Evolutionary conservation across 1,140 invertebrate species (phyloP).

Genomic region (Ruditapes philippinarum): DNA sequence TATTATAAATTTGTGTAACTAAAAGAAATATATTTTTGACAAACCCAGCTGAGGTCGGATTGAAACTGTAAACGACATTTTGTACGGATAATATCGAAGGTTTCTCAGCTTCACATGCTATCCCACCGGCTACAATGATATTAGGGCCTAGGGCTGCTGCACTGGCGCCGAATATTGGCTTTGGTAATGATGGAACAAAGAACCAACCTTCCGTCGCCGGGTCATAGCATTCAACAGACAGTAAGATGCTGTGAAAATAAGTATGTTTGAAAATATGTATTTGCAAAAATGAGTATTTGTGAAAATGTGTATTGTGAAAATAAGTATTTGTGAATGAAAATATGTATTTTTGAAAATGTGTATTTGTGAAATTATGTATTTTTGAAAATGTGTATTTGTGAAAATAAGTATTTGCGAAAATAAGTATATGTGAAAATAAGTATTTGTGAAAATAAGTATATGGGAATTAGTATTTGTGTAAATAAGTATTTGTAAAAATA

Average conservation of each 20-base stretch:
- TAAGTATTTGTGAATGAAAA: too few relatives aligned
- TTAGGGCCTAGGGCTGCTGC: slow-evolving; percentile 9
- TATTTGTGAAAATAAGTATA: too few relatives aligned
- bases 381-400: too few relatives aligned
- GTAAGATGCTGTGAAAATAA: slow-evolving; percentile 43
- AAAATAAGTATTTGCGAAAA: too few relatives aligned
- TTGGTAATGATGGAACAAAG: slow-evolving; percentile 23
- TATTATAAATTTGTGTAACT: too few relatives aligned
- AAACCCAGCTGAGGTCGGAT: slow-evolving; percentile 57
- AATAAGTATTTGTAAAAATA: too few relatives aligned
- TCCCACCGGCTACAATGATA: slow-evolving; percentile 68
- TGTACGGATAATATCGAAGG: slow-evolving; percentile 43
- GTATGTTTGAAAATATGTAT: background rate
- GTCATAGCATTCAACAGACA: slow-evolving; percentile 57
- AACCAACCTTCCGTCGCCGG: slow-evolving; percentile 50
- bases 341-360: too few relatives aligned
- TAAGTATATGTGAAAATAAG: too few relatives aligned
- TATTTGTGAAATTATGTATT: too few relatives aligned
- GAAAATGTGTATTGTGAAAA: too few relatives aligned
- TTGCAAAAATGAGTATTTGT: too few relatives aligned
- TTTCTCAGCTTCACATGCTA: slow-evolving; percentile 23
- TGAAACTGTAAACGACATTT: slow-evolving; percentile 43
- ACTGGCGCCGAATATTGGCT: slow-evolving; percentile 44
- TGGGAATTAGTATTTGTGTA: too few relatives aligned
- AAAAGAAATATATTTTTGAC: background rate